Conservation (phyloP, 2,113 vertebrate genomes). For the Heterotis niloticus region DNA sequence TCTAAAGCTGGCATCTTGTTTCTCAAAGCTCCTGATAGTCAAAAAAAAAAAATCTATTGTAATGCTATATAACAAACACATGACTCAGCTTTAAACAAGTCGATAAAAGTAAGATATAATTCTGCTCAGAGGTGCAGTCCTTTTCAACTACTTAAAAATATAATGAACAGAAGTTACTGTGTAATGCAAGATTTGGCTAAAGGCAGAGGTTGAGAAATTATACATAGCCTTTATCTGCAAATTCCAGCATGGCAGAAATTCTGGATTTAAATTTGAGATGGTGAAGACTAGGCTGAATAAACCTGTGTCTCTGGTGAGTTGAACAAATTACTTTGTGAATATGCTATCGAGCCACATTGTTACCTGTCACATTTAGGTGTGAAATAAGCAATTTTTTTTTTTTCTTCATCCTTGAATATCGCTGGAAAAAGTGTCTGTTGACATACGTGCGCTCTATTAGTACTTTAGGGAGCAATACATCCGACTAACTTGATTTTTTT, state of each 20-base stretch:
- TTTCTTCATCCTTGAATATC: not conserved
- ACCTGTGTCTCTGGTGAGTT: not conserved
- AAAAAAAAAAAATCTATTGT: not conserved
- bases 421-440: not conserved
- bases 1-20: not conserved
- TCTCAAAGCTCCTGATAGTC: not conserved
- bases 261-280: not conserved
- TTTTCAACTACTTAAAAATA: no score
- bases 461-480: no score
- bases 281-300: not conserved
- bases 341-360: not conserved
- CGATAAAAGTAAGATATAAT: no score
- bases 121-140: no score
- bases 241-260: not conserved
- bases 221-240: not conserved
- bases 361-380: slow-evolving; percentile 7
- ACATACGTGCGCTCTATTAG: not conserved
- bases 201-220: not conserved
- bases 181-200: no score
- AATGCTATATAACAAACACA: not conserved
- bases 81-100: no score
- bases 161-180: no score
- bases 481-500: slow-evolving; percentile 17
- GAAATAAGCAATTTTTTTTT: slow-evolving; percentile 6
- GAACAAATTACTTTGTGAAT: not conserved